Percentiles rank a stretch among this genome's conserved stretches.
phyloP scores from a whole-genome alignment of 2,113 vertebrate genomes.

The Boulengeromyrus knoepffleri region DNA sequence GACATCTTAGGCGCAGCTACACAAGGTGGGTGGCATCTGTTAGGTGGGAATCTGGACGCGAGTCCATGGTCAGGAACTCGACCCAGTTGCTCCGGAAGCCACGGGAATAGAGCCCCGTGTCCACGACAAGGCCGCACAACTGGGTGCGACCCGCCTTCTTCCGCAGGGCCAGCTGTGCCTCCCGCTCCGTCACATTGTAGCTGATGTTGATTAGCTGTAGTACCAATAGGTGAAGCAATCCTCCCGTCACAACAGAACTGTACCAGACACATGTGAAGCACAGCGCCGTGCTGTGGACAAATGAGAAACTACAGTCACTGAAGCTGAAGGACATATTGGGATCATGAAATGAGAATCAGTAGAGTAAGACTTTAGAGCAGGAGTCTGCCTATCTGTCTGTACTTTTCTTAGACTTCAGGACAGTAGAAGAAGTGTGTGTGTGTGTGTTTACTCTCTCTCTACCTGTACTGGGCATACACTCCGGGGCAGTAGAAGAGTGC shows the following conservation, averaged over 20 bases:
- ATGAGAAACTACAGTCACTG: conserved; percentile 10
- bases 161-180: conserved; percentile 75
- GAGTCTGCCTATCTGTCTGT: neutral
- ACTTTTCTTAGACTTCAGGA: neutral
- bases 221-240: conserved; percentile 82
- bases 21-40: conserved; percentile 66
- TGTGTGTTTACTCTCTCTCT: conserved; percentile 19
- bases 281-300: conserved; percentile 69
- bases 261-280: conserved; percentile 97
- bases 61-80: conserved; percentile 75
- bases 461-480: conserved; percentile 87
- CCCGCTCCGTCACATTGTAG: conserved; percentile 88
- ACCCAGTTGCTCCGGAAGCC: conserved; percentile 81
- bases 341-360: neutral
- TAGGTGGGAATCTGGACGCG: conserved; percentile 23
- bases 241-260: conserved; percentile 76
- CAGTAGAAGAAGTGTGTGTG: neutral
- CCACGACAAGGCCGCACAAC: conserved; percentile 79
- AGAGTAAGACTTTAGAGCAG: neutral
- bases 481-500: conserved; percentile 89
- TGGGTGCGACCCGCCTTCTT: conserved; percentile 68
- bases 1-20: conserved; percentile 35
- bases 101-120: conserved; percentile 73
- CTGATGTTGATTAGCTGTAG: conserved; percentile 89
- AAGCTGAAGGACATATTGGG: neutral